Evolutionary conservation across 2,113 vertebrate species (phyloP).

Genomic region (Engystomops pustulosus): DNA sequence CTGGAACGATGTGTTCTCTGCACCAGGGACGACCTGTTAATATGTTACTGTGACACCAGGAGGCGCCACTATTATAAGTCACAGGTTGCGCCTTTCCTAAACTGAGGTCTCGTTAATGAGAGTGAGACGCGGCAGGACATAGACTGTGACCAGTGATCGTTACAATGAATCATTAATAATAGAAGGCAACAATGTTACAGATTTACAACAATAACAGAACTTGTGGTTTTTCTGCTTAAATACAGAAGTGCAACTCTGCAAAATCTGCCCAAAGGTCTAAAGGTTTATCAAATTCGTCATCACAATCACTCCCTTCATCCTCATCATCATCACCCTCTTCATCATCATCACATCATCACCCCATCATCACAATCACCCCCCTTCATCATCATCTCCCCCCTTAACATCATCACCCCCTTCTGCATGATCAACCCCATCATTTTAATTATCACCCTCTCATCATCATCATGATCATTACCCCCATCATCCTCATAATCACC

Average conservation of each 20-base stretch:
- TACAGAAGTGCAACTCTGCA: constrained; percentile 12
- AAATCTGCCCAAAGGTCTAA: constrained; percentile 26
- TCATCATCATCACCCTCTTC: neutral
- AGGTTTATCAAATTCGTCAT: neutral
- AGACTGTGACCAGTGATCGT: neutral
- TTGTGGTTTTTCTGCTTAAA: constrained; percentile 14
- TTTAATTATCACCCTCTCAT: no score
- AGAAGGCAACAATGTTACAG: neutral
- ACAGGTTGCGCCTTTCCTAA: constrained; percentile 12
- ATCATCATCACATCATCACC: no score
- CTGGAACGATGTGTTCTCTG: neutral
- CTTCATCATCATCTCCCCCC: no score
- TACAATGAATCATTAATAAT: neutral
- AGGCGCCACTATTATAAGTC: neutral
- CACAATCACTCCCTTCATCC: neutral
- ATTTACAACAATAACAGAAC: constrained; percentile 32
- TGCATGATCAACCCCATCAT: no score
- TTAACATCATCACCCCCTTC: no score
- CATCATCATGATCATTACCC: no score
- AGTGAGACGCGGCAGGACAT: neutral
- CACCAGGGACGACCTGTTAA: neutral
- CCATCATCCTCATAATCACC: no score
- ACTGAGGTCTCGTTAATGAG: neutral
- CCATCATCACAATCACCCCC: no score
- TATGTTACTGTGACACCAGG: neutral